Conservation (phyloP, 2,888 invertebrate genomes). For the Pammene aurita region DNA sequence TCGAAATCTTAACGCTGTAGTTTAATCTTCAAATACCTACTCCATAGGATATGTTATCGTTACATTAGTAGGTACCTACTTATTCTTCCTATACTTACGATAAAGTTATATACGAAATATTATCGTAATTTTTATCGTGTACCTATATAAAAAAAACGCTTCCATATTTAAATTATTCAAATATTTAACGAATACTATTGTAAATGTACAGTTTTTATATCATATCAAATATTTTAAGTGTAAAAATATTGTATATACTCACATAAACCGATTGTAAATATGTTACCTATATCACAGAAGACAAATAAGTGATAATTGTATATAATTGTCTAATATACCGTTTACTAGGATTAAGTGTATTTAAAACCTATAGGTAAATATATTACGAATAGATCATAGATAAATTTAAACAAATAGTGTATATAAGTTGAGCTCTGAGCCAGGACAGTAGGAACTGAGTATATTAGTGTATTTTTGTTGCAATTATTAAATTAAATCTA, state of each 20-base stretch:
- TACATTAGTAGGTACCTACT: not conserved
- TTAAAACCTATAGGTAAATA: slow-evolving; percentile 46
- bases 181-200: slow-evolving; percentile 19
- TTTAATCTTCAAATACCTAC: not conserved
- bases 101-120: slow-evolving; percentile 22
- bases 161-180: slow-evolving; percentile 30
- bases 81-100: slow-evolving; percentile 5
- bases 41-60: too few species aligned
- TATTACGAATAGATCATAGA: slow-evolving; percentile 24
- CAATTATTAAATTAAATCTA: not conserved
- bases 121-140: slow-evolving; percentile 18
- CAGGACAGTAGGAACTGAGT: slow-evolving; percentile 61
- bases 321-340: slow-evolving; percentile 55
- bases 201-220: slow-evolving; percentile 29
- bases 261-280: slow-evolving; percentile 51
- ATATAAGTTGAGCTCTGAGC: slow-evolving; percentile 63
- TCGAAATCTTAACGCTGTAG: not conserved
- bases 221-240: slow-evolving; percentile 16
- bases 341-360: slow-evolving; percentile 48
- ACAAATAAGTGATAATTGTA: slow-evolving; percentile 74
- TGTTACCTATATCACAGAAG: slow-evolving; percentile 53
- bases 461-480: slow-evolving; percentile 6
- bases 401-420: slow-evolving; percentile 52
- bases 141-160: slow-evolving; percentile 27
- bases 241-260: slow-evolving; percentile 51